Conservation (phyloP, 2,888 invertebrate genomes). For the Phaonia tiefii region DNA sequence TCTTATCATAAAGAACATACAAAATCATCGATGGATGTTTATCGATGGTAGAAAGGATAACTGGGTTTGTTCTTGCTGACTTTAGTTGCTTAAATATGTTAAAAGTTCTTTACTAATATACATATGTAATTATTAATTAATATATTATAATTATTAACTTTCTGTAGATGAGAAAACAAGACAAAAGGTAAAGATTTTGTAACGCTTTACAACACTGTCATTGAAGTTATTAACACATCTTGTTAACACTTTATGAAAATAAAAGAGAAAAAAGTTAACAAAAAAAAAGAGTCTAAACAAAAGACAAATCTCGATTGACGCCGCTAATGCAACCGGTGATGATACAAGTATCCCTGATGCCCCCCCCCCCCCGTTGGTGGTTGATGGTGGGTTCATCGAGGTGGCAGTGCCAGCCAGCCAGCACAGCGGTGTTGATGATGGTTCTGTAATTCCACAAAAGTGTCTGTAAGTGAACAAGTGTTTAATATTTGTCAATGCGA, state of each 20-base stretch:
- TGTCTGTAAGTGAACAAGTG: neutral
- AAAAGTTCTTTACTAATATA: no score
- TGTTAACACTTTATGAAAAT: conserved; percentile 37
- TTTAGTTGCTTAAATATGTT: no score
- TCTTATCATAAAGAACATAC: no score
- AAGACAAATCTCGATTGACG: conserved; percentile 16
- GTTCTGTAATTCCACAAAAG: neutral
- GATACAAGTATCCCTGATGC: neutral
- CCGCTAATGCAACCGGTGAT: conserved; percentile 2
- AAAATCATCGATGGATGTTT: no score
- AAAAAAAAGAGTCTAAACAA: neutral
- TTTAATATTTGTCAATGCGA: neutral
- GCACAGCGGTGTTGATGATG: neutral
- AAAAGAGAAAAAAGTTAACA: conserved; percentile 6
- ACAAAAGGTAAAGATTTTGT: neutral
- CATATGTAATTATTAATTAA: no score
- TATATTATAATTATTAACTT: no score
- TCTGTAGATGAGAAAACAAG: no score
- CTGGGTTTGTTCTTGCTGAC: no score
- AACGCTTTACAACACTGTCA: conserved; percentile 16
- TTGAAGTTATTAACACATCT: conserved; percentile 42
- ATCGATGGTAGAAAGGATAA: no score
- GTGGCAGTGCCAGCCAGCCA: neutral
- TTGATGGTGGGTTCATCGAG: neutral
- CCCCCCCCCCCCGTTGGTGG: neutral